These are phyloP conservation scores for Zaprionus davidi DNA, from an alignment of 1,140 invertebrate genomes.

Conservation along the genomic window DNA sequence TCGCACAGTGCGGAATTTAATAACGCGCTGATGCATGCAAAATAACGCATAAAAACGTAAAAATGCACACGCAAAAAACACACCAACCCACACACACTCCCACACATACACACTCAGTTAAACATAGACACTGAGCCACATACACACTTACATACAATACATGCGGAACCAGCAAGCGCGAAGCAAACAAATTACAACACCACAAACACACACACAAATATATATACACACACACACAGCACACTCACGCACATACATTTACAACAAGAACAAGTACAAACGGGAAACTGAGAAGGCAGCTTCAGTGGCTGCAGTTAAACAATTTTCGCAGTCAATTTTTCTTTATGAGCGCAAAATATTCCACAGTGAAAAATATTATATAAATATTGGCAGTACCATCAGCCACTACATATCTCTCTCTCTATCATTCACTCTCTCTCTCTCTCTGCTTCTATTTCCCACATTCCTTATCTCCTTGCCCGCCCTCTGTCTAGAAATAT, in stretches of 20 bases:
- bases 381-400: slow-evolving; percentile 72
- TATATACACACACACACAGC: neutral
- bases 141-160: too few relatives aligned
- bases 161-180: too few relatives aligned
- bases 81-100: slow-evolving; percentile 17
- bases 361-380: slow-evolving; percentile 74
- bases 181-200: neutral
- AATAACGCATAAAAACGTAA: slow-evolving; percentile 78
- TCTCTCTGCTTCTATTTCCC: too few relatives aligned
- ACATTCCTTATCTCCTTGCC: too few relatives aligned
- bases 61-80: slow-evolving; percentile 68
- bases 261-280: neutral
- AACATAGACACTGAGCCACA: neutral
- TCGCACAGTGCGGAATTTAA: slow-evolving; percentile 71
- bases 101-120: neutral
- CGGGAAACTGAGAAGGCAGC: slow-evolving; percentile 36
- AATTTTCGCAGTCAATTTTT: slow-evolving; percentile 83
- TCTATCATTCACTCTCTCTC: neutral
- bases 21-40: slow-evolving; percentile 81
- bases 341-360: slow-evolving; percentile 79
- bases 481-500: neutral
- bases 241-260: slow-evolving; percentile 2
- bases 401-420: slow-evolving; percentile 1
- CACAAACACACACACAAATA: slow-evolving; percentile 9
- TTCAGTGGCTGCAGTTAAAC: slow-evolving; percentile 62